Conservation (phyloP, 2,888 invertebrate species). For the Thymelicus acteon region DNA sequence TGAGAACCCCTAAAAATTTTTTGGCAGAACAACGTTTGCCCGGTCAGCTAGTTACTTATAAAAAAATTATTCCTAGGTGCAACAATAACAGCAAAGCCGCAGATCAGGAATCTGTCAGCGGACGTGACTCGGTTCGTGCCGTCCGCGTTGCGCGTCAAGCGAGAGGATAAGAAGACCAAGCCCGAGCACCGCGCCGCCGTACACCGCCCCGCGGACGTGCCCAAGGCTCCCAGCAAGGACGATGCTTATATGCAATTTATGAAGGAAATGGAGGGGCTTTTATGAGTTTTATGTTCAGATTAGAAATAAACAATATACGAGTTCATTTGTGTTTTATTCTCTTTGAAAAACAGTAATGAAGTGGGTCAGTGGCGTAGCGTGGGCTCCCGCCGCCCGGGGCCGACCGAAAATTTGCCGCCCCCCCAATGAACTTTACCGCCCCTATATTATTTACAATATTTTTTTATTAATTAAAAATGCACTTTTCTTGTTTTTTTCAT, state of each 20-base stretch:
- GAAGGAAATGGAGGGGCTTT: slow-evolving; percentile 98
- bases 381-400: too few species aligned
- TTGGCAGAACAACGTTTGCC: too few species aligned
- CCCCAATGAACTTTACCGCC: too few species aligned
- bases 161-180: slow-evolving; percentile 90
- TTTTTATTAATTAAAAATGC: too few species aligned
- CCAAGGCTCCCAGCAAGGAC: slow-evolving; percentile 91
- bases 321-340: too few species aligned
- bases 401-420: too few species aligned
- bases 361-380: too few species aligned
- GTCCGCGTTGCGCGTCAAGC: slow-evolving; percentile 95
- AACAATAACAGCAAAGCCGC: slow-evolving; percentile 98
- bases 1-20: too few species aligned
- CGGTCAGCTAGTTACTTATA: too few species aligned
- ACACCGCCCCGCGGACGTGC: slow-evolving; percentile 79
- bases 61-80: slow-evolving; percentile 80
- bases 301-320: not conserved
- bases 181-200: slow-evolving; percentile 82
- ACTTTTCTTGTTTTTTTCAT: too few species aligned
- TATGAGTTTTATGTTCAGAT: slow-evolving; percentile 73
- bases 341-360: too few species aligned
- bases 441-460: too few species aligned
- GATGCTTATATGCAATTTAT: slow-evolving; percentile 99
- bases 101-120: slow-evolving; percentile 95
- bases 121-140: slow-evolving; percentile 98